Conservation (phyloP, 2,888 invertebrate species). For the Sminthurides aquaticus region DNA sequence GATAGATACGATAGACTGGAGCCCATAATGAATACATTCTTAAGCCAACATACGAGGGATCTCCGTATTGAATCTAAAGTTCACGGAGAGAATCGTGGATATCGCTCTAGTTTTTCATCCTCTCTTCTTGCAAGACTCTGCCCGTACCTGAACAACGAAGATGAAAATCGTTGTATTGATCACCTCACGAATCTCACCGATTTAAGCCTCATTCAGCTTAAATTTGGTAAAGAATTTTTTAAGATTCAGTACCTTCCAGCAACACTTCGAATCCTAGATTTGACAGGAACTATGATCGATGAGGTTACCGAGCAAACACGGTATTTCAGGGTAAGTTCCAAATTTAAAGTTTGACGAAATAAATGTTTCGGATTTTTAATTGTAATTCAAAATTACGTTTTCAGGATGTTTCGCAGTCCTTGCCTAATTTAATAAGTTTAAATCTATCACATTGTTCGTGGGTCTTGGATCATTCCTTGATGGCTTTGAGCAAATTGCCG, state of each 20-base stretch:
- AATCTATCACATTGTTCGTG: slow-evolving; percentile 38
- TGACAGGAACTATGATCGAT: slow-evolving; percentile 30
- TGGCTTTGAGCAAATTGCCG: slow-evolving; percentile 40
- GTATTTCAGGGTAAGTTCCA: slow-evolving; percentile 31
- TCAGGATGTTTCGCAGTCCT: slow-evolving; percentile 27
- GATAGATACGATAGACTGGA: slow-evolving; percentile 31
- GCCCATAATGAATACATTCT: slow-evolving; percentile 23
- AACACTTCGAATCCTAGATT: slow-evolving; percentile 31
- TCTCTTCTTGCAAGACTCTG: slow-evolving; percentile 23
- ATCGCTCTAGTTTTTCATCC: slow-evolving; percentile 32
- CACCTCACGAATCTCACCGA: slow-evolving; percentile 24
- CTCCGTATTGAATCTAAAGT: slow-evolving; percentile 27
- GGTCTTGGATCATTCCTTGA: slow-evolving; percentile 35
- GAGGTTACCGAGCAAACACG: slow-evolving; percentile 31
- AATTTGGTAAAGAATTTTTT: slow-evolving; percentile 28
- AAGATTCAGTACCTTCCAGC: slow-evolving; percentile 31
- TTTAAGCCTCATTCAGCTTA: slow-evolving; percentile 34
- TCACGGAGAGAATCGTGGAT: slow-evolving; percentile 30
- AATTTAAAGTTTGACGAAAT: no score
- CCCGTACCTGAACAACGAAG: not conserved
- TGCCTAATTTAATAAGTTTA: slow-evolving; percentile 33
- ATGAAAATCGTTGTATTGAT: not conserved
- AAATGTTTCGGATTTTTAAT: no score
- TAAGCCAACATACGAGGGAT: slow-evolving; percentile 24
- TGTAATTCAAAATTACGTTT: no score